Percentiles rank a stretch among this genome's conserved stretches.
Conservation (phyloP, 2,113 vertebrate species). For the Nothocercus nigrocapillus region DNA sequence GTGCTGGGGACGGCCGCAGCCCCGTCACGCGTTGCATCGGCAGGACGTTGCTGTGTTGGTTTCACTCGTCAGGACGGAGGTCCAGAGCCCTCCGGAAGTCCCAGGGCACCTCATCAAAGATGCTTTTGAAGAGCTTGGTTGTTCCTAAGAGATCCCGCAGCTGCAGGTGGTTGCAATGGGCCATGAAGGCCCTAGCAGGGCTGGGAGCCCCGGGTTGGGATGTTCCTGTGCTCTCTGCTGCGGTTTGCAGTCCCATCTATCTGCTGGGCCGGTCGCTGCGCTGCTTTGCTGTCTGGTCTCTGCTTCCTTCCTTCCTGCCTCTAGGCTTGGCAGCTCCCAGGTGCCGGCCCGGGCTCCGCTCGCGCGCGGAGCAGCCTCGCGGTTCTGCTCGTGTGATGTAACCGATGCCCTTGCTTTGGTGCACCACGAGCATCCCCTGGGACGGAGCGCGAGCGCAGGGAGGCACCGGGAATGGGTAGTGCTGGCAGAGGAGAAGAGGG, state of each 20-base stretch:
- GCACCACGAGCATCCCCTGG: fast-evolving
- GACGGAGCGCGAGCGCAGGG: fast-evolving
- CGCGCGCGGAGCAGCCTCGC: neutral
- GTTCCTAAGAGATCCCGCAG: neutral
- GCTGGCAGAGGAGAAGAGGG: neutral
- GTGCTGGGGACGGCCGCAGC: neutral
- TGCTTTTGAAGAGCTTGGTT: neutral
- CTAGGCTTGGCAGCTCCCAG: slow-evolving; percentile 1
- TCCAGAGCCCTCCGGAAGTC: neutral
- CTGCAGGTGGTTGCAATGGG: neutral
- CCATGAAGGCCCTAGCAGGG: fast-evolving
- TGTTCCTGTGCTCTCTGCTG: fast-evolving
- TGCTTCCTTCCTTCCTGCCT: slow-evolving; percentile 25
- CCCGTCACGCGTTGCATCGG: neutral
- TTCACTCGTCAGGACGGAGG: fast-evolving
- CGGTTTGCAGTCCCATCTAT: neutral
- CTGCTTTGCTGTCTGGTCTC: slow-evolving; percentile 6
- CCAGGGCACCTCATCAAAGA: fast-evolving
- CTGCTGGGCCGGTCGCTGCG: neutral
- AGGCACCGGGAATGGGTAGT: fast-evolving
- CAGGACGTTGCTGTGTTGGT: fast-evolving
- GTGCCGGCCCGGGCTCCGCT: slow-evolving; percentile 19
- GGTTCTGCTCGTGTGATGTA: neutral
- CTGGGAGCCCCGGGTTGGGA: neutral
- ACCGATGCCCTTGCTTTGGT: neutral